Conservation (phyloP, 1,140 invertebrate genomes). For the Trypoxylus dichotomus region DNA sequence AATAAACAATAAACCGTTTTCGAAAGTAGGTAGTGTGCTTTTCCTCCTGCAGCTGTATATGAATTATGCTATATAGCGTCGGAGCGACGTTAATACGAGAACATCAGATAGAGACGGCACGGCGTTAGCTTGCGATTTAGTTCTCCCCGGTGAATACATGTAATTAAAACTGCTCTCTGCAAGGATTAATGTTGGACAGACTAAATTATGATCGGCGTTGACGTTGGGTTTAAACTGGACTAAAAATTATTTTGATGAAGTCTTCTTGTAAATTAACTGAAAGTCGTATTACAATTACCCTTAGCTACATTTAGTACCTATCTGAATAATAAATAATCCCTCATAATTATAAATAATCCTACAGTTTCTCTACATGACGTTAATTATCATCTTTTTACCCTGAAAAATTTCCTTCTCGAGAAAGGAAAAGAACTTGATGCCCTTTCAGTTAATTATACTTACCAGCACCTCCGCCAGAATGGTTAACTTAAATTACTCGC, state of each 20-base stretch:
- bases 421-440: no score
- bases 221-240: slow-evolving; percentile 41
- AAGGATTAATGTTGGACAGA: slow-evolving; percentile 49
- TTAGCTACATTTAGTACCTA: neutral
- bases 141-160: slow-evolving; percentile 44
- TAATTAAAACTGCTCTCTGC: slow-evolving; percentile 50
- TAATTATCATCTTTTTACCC: no score
- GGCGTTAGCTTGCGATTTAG: slow-evolving; percentile 41
- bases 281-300: slow-evolving; percentile 21
- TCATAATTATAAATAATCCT: no score
- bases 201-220: slow-evolving; percentile 47
- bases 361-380: no score
- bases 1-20: slow-evolving; percentile 30
- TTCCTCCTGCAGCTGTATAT: neutral
- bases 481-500: no score
- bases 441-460: no score
- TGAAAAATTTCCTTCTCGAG: no score
- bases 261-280: slow-evolving; percentile 34
- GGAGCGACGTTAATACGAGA: neutral
- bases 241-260: slow-evolving; percentile 42
- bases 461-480: no score
- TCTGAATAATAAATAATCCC: slow-evolving; percentile 27
- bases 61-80: neutral
- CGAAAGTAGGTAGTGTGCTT: neutral
- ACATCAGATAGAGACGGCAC: neutral